Percentiles rank a stretch among this genome's conserved stretches.
phyloP scores from a whole-genome alignment of 2,113 vertebrate genomes.

The Astatotilapia flaviijosephi region DNA sequence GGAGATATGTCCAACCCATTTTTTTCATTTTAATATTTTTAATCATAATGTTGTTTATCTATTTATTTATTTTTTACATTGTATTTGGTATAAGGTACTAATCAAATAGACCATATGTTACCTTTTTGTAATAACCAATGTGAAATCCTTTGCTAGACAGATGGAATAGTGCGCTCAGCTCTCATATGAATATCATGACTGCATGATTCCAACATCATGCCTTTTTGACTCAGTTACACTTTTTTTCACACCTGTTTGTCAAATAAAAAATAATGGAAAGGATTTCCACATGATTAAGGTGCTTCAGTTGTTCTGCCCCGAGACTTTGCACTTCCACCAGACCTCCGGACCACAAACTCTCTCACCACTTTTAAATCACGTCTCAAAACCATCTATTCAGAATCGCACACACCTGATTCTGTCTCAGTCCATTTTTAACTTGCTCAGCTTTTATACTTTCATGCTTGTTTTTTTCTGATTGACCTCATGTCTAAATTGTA shows the following conservation, averaged over 20 bases:
- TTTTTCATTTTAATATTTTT: neutral
- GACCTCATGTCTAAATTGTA: neutral
- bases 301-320: neutral
- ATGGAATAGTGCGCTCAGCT: neutral
- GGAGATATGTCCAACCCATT: neutral
- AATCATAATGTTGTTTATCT: neutral
- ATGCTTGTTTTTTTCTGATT: neutral
- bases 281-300: neutral
- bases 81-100: too few relatives aligned
- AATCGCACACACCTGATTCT: rapidly evolving
- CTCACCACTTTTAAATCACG: rapidly evolving
- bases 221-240: neutral
- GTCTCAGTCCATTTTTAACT: neutral
- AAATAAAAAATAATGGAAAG: neutral
- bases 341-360: neutral
- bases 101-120: neutral
- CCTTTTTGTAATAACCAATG: neutral
- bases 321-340: neutral
- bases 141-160: neutral
- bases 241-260: neutral
- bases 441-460: neutral
- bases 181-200: neutral
- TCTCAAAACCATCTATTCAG: neutral
- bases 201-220: rapidly evolving
- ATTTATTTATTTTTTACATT: neutral